Conservation (phyloP, 64 coral and sea anemone species). For the Anthopleura sola region DNA sequence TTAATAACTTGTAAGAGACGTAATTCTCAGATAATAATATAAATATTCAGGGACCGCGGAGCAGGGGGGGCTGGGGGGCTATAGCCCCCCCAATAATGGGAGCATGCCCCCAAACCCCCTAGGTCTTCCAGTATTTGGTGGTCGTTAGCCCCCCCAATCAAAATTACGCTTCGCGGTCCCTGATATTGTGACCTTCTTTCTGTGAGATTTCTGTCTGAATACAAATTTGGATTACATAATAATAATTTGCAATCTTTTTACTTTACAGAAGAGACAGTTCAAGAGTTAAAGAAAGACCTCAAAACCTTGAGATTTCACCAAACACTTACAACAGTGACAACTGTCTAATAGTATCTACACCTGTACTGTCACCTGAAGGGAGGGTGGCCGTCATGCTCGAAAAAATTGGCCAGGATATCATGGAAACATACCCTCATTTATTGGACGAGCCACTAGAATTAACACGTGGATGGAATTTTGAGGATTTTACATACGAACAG, state of each 20-base stretch:
- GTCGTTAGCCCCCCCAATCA: too few relatives aligned
- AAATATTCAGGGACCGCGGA: too few relatives aligned
- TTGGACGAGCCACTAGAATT: slow-evolving; percentile 75
- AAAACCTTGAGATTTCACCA: slow-evolving; percentile 44
- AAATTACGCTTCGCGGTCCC: too few relatives aligned
- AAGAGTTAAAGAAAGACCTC: slow-evolving; percentile 37
- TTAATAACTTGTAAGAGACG: too few relatives aligned
- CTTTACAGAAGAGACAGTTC: neutral
- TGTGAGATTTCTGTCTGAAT: too few relatives aligned
- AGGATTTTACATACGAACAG: slow-evolving; percentile 80
- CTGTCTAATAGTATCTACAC: slow-evolving; percentile 48
- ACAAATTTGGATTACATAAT: neutral
- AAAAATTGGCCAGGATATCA: slow-evolving; percentile 80
- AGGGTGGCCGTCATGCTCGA: slow-evolving; percentile 88
- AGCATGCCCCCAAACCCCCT: too few relatives aligned
- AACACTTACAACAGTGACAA: neutral
- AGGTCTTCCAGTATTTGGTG: too few relatives aligned
- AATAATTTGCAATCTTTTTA: neutral
- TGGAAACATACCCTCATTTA: slow-evolving; percentile 73
- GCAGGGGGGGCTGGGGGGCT: too few relatives aligned
- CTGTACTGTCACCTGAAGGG: slow-evolving; percentile 91
- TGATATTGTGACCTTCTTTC: too few relatives aligned
- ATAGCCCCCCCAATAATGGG: too few relatives aligned
- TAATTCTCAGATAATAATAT: too few relatives aligned
- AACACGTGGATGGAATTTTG: slow-evolving; percentile 39